Percentiles rank a stretch among this genome's conserved stretches.
Evolutionary conservation across 92 coral and sea anemone species (phyloP).

Genomic region (Epizoanthus illoricatus): DNA sequence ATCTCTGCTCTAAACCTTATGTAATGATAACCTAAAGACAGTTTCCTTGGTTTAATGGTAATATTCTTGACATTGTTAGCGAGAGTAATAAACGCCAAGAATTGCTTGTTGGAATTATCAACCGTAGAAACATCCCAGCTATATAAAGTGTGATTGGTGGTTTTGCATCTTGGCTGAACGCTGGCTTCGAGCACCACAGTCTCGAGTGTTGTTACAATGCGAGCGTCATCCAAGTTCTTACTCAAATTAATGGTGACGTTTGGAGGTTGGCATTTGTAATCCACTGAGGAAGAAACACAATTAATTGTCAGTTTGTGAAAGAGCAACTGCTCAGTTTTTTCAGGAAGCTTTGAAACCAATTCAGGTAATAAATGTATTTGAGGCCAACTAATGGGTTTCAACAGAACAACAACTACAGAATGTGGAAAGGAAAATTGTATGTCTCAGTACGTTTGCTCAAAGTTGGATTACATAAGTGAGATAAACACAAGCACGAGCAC

Average conservation of each 20-base stretch:
- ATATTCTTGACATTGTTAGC: conserved; percentile 45
- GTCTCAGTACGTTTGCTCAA: too few species aligned
- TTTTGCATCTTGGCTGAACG: conserved; percentile 50
- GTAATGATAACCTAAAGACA: conserved; percentile 56
- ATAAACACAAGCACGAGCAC: too few species aligned
- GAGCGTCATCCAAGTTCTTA: conserved; percentile 46
- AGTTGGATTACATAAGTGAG: too few species aligned
- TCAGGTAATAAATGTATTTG: too few species aligned
- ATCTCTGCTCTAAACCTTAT: conserved; percentile 63
- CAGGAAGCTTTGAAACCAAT: too few species aligned
- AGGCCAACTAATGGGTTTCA: too few species aligned
- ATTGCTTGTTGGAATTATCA: conserved; percentile 47
- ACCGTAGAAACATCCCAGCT: conserved; percentile 63
- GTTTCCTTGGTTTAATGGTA: conserved; percentile 44
- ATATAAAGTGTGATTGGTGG: conserved; percentile 43
- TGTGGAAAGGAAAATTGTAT: too few species aligned
- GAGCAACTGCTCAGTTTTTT: too few species aligned
- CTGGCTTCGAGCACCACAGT: conserved; percentile 40
- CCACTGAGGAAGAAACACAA: conserved; percentile 51
- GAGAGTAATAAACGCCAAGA: conserved; percentile 39
- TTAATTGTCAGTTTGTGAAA: neutral
- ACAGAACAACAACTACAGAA: too few species aligned
- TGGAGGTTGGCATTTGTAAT: conserved; percentile 74
- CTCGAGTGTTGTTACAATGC: conserved; percentile 50
- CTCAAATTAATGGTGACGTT: conserved; percentile 53